A percentile compares a stretch with the other conserved stretches of the same genome.
Evolutionary conservation across 2,797 vertebrate species (phyloP).

Genomic region (Toxotes lorentzi): DNA sequence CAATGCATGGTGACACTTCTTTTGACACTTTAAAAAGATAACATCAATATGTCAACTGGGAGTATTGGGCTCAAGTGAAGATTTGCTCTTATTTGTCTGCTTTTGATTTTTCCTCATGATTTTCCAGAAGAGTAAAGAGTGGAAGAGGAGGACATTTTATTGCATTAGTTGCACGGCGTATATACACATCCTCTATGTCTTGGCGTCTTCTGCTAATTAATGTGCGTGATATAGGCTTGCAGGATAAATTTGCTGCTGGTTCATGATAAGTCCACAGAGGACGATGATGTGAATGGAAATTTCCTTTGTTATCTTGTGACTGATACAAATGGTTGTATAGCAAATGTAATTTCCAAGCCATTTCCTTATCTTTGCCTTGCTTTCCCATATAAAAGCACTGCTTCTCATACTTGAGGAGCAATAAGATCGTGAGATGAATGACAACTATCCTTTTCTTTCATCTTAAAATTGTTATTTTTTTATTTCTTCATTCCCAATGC

Average conservation of each 20-base stretch:
- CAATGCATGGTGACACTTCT: conserved; percentile 17
- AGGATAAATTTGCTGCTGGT: conserved; percentile 41
- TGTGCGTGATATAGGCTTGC: conserved; percentile 31
- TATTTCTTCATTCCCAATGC: neutral
- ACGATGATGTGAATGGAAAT: conserved; percentile 56
- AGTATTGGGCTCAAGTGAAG: conserved; percentile 6
- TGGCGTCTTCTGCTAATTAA: conserved; percentile 60
- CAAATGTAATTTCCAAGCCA: conserved; percentile 64
- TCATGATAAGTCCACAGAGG: conserved; percentile 53
- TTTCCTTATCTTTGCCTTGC: conserved; percentile 63
- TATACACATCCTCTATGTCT: neutral
- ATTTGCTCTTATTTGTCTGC: conserved; percentile 23
- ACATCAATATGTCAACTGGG: conserved; percentile 34
- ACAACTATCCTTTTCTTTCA: conserved; percentile 59
- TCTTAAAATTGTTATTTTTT: conserved; percentile 24
- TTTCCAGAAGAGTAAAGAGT: conserved; percentile 5
- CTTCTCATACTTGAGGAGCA: conserved; percentile 42
- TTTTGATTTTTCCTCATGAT: neutral
- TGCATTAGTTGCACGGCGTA: neutral
- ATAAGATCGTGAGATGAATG: conserved; percentile 59
- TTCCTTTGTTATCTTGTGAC: conserved; percentile 60
- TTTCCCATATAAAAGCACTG: conserved; percentile 39
- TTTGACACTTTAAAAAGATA: conserved; percentile 35
- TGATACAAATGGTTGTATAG: conserved; percentile 69
- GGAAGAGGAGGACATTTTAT: conserved; percentile 12